These are phyloP conservation scores for Poecilia gillii DNA, from an alignment of 2,797 vertebrate genomes.

Conservation along the genomic window DNA sequence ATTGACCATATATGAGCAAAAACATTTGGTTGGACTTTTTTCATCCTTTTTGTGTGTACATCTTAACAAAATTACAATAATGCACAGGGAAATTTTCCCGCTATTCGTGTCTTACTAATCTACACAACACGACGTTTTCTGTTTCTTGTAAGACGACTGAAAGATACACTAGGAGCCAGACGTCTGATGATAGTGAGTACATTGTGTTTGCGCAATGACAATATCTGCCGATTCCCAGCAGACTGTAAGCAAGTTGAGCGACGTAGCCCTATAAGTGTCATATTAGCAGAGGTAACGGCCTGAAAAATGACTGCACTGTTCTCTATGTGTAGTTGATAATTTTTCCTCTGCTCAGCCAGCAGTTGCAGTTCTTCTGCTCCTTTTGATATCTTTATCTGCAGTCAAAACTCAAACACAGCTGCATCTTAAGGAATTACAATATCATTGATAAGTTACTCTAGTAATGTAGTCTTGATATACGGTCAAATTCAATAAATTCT, in stretches of 20 bases:
- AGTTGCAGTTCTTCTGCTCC: not conserved
- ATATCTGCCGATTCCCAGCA: not conserved
- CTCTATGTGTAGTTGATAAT: not conserved
- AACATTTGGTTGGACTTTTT: not conserved
- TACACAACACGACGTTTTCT: not conserved
- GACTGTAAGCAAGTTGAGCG: not conserved
- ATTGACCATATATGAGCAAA: slow-evolving; percentile 9
- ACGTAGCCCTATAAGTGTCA: not conserved
- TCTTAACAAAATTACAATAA: not conserved
- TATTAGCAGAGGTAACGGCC: not conserved
- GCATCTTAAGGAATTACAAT: not conserved
- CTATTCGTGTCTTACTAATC: not conserved
- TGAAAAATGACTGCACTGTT: not conserved
- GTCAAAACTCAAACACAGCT: not conserved
- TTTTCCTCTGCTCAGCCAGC: not conserved
- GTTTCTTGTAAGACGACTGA: not conserved
- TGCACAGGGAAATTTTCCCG: not conserved
- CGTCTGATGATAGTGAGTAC: not conserved
- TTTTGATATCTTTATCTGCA: not conserved
- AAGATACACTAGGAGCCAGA: not conserved
- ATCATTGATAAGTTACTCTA: not conserved
- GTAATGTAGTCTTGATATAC: not conserved
- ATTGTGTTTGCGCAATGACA: not conserved
- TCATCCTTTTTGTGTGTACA: not conserved
- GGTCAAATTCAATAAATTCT: not conserved